phyloP scores from a whole-genome alignment of 2,888 invertebrate species.

The Gortyna flavago region DNA sequence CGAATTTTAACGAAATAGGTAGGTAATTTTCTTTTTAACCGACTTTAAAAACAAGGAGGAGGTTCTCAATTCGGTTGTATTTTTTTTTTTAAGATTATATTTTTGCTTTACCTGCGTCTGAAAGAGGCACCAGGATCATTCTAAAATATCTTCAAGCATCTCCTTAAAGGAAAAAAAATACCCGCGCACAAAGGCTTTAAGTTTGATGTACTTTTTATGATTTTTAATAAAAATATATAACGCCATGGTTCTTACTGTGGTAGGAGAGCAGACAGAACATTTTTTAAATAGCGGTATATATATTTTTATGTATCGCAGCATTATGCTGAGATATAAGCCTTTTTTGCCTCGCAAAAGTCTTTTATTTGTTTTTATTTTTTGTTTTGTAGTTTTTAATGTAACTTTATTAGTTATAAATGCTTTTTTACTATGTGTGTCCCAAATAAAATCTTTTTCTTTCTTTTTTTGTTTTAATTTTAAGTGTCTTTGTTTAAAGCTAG shows the following conservation, averaged over 20 bases:
- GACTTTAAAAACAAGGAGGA: too few relatives aligned
- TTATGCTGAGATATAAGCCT: background rate
- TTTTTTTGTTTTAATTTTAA: constrained; percentile 15
- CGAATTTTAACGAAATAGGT: constrained; percentile 13
- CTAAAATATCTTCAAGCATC: constrained; percentile 20
- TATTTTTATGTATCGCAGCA: background rate
- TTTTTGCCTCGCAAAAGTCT: background rate
- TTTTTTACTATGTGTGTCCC: background rate
- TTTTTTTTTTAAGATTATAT: constrained; percentile 40
- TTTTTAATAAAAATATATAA: constrained; percentile 27
- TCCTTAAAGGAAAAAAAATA: constrained; percentile 18
- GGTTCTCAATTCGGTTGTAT: too few relatives aligned
- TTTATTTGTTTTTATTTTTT: background rate
- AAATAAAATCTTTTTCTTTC: background rate
- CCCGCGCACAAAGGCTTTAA: constrained; percentile 28
- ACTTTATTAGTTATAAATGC: background rate
- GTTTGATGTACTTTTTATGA: constrained; percentile 42
- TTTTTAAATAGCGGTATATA: background rate
- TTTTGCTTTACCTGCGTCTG: constrained; percentile 22
- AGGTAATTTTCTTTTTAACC: constrained; percentile 33
- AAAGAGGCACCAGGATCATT: constrained; percentile 4
- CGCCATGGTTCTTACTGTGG: constrained; percentile 9
- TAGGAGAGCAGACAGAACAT: background rate
- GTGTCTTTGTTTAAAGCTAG: constrained; percentile 1
- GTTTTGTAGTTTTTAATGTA: background rate